Evolutionary conservation across 2,797 vertebrate genomes (phyloP), one percentile per base, ranked within the genome.

Genomic region (Botia almorhae): DNA sequence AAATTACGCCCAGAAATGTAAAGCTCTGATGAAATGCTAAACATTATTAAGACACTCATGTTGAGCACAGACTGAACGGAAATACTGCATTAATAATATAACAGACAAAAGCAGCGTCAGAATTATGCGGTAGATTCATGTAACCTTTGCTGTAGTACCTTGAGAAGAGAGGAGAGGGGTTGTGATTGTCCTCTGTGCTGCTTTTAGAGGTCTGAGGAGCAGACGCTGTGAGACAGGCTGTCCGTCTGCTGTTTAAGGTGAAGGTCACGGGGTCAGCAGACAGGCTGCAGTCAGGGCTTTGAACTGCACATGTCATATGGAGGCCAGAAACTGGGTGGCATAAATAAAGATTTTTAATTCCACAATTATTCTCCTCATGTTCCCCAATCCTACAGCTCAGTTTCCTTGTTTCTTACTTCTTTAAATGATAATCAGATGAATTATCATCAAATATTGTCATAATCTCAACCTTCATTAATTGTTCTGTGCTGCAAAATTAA

Each of bases 191-290:
- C 55, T 61, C 29, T 56, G 33, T 67, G 78, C 0, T 58, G 78
- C 17, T 73, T 33, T 10, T 29, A 0, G 55, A 55, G 69, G 4
- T 73, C 55, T 80, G 78, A 58, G 61, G 50, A 53, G 69, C 69
- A 73, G 78, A 65, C 69, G 60, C 50, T 39, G 46, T 63, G 69
- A 67, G 48, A 58, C 68, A 8, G 77, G 69, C 60, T 74, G 69
- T 58, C 2, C 16, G 50, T 61, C 78, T 73, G 77, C 69, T 80
- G 78, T 46, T 64, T 46, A 61, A 46, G 78, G 50, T 80, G n/a
- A 71, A 74, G 78, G 78, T 80, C 70, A 74, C 1, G 29, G 50
- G 69, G 78, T 80, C 78, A 80, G 70, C 78, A 80, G 78, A 73
- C 78, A 80, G 77, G 67, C 78, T 67, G 70, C 70, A 56, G 78